Conservation (phyloP, 2,888 invertebrate species). For the Acleris sparsana region DNA sequence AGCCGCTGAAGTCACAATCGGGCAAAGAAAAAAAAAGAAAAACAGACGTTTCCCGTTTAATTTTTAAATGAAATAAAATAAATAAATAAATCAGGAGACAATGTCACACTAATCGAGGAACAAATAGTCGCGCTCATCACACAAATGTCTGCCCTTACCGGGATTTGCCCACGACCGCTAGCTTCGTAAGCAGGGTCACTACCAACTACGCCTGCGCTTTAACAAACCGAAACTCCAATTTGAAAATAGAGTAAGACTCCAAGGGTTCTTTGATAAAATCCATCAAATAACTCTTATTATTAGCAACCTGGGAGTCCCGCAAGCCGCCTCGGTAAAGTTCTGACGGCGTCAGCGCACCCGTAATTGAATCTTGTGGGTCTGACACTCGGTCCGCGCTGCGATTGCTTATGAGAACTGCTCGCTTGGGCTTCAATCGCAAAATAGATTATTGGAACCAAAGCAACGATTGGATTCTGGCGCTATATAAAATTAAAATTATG, state of each 20-base stretch:
- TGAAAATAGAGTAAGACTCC: neutral
- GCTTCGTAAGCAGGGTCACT: too few relatives aligned
- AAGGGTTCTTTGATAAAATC: neutral
- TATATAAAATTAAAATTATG: neutral
- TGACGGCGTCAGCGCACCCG: slow-evolving; percentile 62
- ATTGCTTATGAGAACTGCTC: slow-evolving; percentile 52
- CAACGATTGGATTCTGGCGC: neutral
- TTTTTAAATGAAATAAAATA: too few relatives aligned
- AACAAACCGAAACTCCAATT: too few relatives aligned
- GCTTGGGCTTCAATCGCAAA: slow-evolving; percentile 15
- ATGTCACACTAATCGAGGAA: too few relatives aligned
- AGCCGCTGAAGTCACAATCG: too few relatives aligned
- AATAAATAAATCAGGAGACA: too few relatives aligned
- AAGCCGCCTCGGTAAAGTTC: slow-evolving; percentile 55
- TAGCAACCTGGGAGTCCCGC: slow-evolving; percentile 38
- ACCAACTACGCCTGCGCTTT: too few relatives aligned
- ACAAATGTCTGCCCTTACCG: too few relatives aligned
- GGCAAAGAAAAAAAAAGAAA: too few relatives aligned
- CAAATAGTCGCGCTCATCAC: too few relatives aligned
- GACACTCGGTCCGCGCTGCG: slow-evolving; percentile 43
- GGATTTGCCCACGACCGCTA: too few relatives aligned
- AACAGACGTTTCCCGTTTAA: too few relatives aligned
- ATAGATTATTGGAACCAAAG: slow-evolving; percentile 37
- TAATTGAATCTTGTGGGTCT: slow-evolving; percentile 71
- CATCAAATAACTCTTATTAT: slow-evolving; percentile 25